These are phyloP conservation scores for Drosophila lacteicornis DNA, from an alignment of 1,140 invertebrate genomes.

Conservation along the genomic window DNA sequence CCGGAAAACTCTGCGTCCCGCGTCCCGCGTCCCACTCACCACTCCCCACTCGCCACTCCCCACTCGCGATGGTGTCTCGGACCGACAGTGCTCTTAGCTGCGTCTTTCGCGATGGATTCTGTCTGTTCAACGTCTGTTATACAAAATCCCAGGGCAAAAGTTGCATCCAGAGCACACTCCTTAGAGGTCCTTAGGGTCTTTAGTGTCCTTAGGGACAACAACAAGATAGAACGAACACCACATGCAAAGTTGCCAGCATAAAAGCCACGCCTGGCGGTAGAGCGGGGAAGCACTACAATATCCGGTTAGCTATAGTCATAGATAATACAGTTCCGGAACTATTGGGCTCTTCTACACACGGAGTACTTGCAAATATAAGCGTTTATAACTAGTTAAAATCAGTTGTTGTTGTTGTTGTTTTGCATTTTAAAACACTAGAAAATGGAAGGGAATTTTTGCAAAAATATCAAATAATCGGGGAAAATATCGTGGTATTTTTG, in stretches of 20 bases:
- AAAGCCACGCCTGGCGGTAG: background rate
- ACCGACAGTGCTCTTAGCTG: slow-evolving; percentile 22
- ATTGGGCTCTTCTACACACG: background rate
- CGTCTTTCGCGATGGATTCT: slow-evolving; percentile 51
- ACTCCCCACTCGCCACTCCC: slow-evolving; percentile 9
- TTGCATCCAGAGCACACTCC: slow-evolving; percentile 2
- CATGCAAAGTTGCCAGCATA: slow-evolving; percentile 3
- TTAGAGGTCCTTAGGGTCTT: background rate
- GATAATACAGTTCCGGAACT: background rate
- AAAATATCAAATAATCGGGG: too few relatives aligned
- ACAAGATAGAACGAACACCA: slow-evolving; percentile 9
- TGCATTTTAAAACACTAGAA: too few relatives aligned
- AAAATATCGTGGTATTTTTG: too few relatives aligned
- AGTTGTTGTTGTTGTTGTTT: too few relatives aligned
- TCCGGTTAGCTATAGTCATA: background rate
- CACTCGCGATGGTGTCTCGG: slow-evolving; percentile 7
- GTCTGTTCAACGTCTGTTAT: background rate
- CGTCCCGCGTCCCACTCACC: slow-evolving; percentile 1
- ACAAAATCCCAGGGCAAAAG: slow-evolving; percentile 34
- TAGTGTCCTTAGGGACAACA: background rate
- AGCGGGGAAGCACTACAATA: slow-evolving; percentile 1
- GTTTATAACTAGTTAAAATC: too few relatives aligned
- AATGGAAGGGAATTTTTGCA: too few relatives aligned
- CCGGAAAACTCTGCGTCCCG: slow-evolving; percentile 12
- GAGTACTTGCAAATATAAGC: too few relatives aligned